Conservation (phyloP, 2,797 vertebrate genomes). For the Gallirallus australis region DNA sequence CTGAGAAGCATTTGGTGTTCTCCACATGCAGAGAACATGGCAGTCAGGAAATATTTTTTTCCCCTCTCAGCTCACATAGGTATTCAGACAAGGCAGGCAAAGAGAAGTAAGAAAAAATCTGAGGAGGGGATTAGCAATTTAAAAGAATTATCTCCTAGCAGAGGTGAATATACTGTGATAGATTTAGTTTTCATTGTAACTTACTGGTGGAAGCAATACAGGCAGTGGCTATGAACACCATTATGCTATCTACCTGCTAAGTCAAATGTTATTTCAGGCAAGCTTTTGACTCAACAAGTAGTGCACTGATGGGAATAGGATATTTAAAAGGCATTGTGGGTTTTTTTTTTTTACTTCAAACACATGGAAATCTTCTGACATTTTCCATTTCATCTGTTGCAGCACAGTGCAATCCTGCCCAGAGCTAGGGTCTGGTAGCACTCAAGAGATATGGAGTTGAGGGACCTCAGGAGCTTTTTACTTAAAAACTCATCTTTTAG, state of each 20-base stretch:
- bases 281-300: neutral
- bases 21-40: neutral
- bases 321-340: neutral
- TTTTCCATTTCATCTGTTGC: neutral
- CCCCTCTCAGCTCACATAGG: neutral
- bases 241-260: neutral
- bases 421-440: neutral
- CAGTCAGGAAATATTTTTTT: neutral
- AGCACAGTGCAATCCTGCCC: neutral
- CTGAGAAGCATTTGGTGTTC: neutral
- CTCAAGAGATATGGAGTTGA: neutral
- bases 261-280: neutral
- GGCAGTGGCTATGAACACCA: neutral
- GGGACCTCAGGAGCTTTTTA: neutral
- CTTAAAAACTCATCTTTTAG: neutral
- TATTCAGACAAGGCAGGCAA: neutral
- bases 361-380: neutral
- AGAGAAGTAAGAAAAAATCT: neutral
- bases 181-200: neutral
- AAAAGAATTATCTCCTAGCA: neutral
- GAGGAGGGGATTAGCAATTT: neutral
- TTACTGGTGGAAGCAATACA: neutral
- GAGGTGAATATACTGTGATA: neutral
- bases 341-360: neutral
- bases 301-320: neutral